Conservation (phyloP, 1,140 invertebrate species). For the Bombus soroeensis region DNA sequence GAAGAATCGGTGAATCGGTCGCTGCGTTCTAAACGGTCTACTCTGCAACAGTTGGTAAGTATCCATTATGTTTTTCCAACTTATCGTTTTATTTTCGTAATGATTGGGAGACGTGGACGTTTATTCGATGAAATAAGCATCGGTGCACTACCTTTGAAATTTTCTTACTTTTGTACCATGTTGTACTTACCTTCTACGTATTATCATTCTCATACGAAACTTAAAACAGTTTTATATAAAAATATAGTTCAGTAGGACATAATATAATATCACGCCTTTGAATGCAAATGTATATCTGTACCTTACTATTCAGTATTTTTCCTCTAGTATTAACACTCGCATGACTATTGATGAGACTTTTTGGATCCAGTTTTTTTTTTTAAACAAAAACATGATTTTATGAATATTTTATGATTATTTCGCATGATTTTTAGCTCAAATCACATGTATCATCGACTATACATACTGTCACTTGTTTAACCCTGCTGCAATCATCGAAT, state of each 20-base stretch:
- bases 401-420: no score
- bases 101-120: conserved; percentile 22
- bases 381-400: no score
- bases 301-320: no score
- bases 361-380: no score
- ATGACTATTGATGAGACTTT: no score
- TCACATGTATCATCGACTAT: no score
- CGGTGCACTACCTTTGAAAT: not conserved
- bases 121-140: not conserved
- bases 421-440: no score
- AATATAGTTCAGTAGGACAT: not conserved
- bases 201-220: not conserved
- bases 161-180: not conserved
- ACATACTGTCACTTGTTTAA: no score
- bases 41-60: conserved; percentile 6
- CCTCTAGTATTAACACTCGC: no score
- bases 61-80: not conserved
- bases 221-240: not conserved
- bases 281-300: no score
- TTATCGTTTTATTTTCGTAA: not conserved
- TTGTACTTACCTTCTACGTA: not conserved
- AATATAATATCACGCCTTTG: not conserved
- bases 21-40: not conserved
- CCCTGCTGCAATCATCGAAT: no score
- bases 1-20: not conserved